Evolutionary conservation across 2,797 vertebrate genomes (phyloP).

Genomic region (Enteromius treurensis): DNA sequence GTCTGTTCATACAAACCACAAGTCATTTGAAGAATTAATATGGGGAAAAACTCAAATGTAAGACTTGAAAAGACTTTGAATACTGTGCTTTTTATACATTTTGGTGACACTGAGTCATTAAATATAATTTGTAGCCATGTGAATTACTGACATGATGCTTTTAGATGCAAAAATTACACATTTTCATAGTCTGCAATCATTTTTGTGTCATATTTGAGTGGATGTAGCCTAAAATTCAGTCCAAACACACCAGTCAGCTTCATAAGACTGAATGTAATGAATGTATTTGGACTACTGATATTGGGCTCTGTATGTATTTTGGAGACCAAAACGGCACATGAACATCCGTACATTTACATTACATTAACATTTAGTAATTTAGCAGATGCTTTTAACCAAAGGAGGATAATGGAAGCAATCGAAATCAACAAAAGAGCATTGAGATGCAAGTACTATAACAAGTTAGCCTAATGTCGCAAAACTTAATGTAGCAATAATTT

Average conservation of each 20-base stretch:
- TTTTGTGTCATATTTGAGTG: too few relatives aligned
- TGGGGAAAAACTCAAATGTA: too few relatives aligned
- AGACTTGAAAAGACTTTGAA: background rate
- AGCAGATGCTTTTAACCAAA: too few relatives aligned
- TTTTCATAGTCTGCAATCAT: background rate
- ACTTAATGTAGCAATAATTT: background rate
- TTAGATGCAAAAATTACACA: background rate
- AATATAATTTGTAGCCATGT: background rate
- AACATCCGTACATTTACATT: background rate
- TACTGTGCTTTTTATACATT: background rate
- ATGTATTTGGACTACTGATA: background rate
- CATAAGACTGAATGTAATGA: too few relatives aligned
- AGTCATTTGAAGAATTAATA: too few relatives aligned
- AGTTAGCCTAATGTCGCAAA: too few relatives aligned
- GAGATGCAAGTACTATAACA: too few relatives aligned
- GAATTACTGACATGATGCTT: background rate
- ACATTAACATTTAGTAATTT: too few relatives aligned
- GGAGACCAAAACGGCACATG: background rate
- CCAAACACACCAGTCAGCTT: too few relatives aligned
- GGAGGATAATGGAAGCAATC: too few relatives aligned
- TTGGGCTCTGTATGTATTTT: background rate
- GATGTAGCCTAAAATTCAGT: background rate
- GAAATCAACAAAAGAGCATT: too few relatives aligned
- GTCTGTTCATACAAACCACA: too few relatives aligned
- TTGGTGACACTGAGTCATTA: background rate